Evolutionary conservation across 2,888 invertebrate genomes (phyloP).

Genomic region (Luffia ferchaultella): DNA sequence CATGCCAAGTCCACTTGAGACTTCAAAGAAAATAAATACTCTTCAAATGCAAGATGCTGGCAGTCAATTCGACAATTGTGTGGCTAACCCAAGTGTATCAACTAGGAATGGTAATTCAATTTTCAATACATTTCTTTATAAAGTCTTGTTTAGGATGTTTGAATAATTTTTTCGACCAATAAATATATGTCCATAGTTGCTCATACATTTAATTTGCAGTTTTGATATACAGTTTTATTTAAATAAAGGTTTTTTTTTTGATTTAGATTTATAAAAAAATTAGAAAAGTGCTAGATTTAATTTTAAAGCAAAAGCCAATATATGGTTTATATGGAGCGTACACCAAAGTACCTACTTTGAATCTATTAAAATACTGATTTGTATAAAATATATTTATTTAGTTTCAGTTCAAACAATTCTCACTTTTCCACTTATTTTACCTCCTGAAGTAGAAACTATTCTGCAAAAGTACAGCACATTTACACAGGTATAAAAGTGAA

Average conservation of each 20-base stretch:
- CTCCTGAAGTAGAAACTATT: slow-evolving; percentile 67
- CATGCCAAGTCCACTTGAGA: slow-evolving; percentile 65
- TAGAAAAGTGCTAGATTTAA: too few species aligned
- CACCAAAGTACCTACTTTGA: background rate
- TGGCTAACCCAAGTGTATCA: slow-evolving; percentile 24
- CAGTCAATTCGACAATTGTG: slow-evolving; percentile 25
- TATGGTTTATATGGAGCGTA: background rate
- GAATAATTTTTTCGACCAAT: background rate
- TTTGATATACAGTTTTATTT: background rate
- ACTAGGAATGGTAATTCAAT: slow-evolving; percentile 47
- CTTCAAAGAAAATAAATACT: slow-evolving; percentile 48
- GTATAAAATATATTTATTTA: too few species aligned
- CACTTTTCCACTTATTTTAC: slow-evolving; percentile 69
- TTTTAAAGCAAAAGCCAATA: too few species aligned
- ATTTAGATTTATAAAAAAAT: too few species aligned
- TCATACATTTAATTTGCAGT: background rate
- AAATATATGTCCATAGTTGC: background rate
- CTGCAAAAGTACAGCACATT: slow-evolving; percentile 70
- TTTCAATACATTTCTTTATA: background rate
- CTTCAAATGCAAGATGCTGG: slow-evolving; percentile 29
- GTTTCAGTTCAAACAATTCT: slow-evolving; percentile 73
- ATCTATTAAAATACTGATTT: too few species aligned
- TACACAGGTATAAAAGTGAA: slow-evolving; percentile 29
- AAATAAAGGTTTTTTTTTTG: background rate
- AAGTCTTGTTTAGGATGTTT: background rate